Conservation (phyloP, 2,888 invertebrate genomes). For the Trissoscelio sp. region DNA sequence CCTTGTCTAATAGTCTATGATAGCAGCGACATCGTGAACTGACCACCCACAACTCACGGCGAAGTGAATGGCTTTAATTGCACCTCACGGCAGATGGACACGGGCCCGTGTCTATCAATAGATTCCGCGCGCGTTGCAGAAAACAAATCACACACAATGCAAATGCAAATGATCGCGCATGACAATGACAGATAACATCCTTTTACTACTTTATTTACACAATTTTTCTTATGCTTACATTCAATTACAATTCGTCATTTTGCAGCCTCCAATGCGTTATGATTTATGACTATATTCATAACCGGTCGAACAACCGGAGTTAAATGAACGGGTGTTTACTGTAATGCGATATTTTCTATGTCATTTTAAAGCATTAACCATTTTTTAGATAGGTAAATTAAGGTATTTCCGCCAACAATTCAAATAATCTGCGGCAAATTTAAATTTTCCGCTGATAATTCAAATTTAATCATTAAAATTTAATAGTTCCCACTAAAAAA, state of each 20-base stretch:
- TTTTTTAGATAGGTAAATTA: too few species aligned
- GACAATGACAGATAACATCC: conserved; percentile 65
- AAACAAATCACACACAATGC: conserved; percentile 60
- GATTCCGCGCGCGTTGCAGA: conserved; percentile 49
- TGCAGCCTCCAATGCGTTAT: conserved; percentile 51
- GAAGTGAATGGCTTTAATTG: conserved; percentile 63
- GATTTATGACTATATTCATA: conserved; percentile 59
- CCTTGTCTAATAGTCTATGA: conserved; percentile 43
- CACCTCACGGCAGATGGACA: conserved; percentile 58
- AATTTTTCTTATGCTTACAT: conserved; percentile 61
- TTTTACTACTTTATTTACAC: conserved; percentile 63
- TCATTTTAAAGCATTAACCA: too few species aligned
- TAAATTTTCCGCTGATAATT: too few species aligned
- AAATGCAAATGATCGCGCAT: conserved; percentile 57
- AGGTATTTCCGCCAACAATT: not conserved
- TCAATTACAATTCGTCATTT: conserved; percentile 66
- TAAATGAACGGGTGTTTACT: conserved; percentile 18
- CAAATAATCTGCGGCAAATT: too few species aligned
- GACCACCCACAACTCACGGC: conserved; percentile 60
- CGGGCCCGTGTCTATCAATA: conserved; percentile 52
- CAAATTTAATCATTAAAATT: too few species aligned
- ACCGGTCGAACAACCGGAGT: conserved; percentile 11
- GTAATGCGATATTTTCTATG: conserved; percentile 17
- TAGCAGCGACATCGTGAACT: conserved; percentile 51
- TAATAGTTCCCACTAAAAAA: too few species aligned